Evolutionary conservation across 2,797 vertebrate species (phyloP), one percentile per base, ranked within the genome.

Genomic region (Lycodopsis pacificus): DNA sequence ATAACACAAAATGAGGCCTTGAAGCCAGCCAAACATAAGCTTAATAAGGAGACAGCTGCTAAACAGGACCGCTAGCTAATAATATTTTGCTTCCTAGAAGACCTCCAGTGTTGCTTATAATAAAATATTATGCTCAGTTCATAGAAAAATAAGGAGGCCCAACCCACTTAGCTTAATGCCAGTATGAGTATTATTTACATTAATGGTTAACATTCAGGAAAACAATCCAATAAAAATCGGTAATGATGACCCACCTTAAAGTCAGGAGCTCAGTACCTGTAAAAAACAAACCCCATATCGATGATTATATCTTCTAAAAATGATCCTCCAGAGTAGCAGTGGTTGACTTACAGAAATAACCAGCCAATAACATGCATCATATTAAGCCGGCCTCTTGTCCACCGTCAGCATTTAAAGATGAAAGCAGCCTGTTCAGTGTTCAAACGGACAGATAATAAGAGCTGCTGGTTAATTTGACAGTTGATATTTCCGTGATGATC

Each of bases 211-310:
- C 3, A 57, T 48, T 48, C 14, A 65, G 12, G 8, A 54, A 7
- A 42, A 51, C 11, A 27, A 34, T 20, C 2, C 20, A 22, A 48
- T n/a, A 8, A 59, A 27, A 65, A 53, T 0, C 13, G 22, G 5
- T 17, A 64, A 71, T 20, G 30, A 59, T 53, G 15, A 81, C 86
- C 20, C 74, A 92, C 91, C 89, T 90, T 68, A 34, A 49, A 79
- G 56, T 71, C 48, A 69, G 54, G 53, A 73, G 75, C 63, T 91
- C 85, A 93, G 81, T 53, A 58, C 5, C 54, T 73, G 56, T 69
- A 30, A 73, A 81, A 89, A 77, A 51, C 73, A 81, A 88, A 69
- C 73, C 83, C 89, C 90, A 91, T 92, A n/a, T 75, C 70, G 49
- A 73, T 22, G 73, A 42, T n/a, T 65, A 1, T 67, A 54, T 62